phyloP scores from a whole-genome alignment of 2,797 vertebrate genomes.

The Ibycter americanus region DNA sequence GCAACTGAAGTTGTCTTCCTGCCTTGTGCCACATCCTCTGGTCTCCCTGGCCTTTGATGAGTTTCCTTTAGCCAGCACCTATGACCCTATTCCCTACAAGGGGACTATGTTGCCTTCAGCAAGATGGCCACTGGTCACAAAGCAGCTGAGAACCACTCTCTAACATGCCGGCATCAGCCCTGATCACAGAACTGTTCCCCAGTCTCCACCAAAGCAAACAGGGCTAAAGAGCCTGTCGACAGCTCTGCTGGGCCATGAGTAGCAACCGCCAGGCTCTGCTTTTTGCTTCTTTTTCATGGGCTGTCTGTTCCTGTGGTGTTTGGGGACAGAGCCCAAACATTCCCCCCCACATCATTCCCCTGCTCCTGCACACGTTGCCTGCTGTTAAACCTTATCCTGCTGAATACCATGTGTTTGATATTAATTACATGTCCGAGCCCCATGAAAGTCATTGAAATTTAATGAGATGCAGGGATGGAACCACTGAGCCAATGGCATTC shows the following conservation, averaged over 20 bases:
- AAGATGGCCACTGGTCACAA: constrained; percentile 1
- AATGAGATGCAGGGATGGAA: constrained; percentile 72
- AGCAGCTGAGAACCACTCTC: not conserved
- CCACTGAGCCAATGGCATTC: constrained; percentile 73
- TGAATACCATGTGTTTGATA: constrained; percentile 73
- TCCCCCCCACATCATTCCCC: not conserved
- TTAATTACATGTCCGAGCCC: constrained; percentile 71
- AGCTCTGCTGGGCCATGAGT: not conserved
- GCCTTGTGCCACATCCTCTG: not conserved
- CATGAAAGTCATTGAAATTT: constrained; percentile 75
- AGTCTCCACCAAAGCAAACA: not conserved
- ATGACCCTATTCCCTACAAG: not conserved
- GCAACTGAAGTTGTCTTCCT: not conserved
- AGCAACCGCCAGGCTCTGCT: not conserved
- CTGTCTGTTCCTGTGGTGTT: constrained; percentile 2
- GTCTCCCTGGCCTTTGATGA: not conserved
- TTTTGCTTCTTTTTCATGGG: not conserved
- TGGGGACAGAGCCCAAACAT: constrained; percentile 2
- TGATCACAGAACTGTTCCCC: not conserved
- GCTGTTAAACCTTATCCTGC: constrained; percentile 61
- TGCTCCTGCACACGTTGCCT: constrained; percentile 1
- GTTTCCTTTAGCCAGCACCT: not conserved
- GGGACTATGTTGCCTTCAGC: not conserved
- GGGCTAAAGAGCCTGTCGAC: not conserved
- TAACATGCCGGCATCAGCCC: not conserved